Base-by-base conservation (phyloP, 2,888 invertebrate genomes). In the Emesis castigata region DNA sequence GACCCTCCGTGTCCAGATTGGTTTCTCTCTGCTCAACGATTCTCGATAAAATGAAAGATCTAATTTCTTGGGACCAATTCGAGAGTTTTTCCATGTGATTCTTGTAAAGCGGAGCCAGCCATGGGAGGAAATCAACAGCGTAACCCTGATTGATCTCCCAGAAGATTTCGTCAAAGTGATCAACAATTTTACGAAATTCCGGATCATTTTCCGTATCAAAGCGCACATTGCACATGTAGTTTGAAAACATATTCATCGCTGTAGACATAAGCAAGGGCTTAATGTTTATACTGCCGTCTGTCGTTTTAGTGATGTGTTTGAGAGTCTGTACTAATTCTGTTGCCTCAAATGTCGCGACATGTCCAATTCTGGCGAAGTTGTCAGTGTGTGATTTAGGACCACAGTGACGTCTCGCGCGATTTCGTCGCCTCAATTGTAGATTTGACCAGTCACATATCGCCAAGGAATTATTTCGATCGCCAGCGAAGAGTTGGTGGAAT, bases 141-240 rank as follows among this genome's bases (percentile, higher is more conserved):
- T 98, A 98, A 0, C 98, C 98, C 88, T 98, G 98, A 91, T 98
- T 99, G 82, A 99, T 98, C 90, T 98, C 98, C 97, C 98, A 98
- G 93, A 99, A 99, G 69, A 99, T 98, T 86, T 98, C 97, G 87
- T 98, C 98, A 90, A 98, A 98, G 75, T 96, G 96, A 26, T 97
- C 94, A 0, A 98, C 98, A 6, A 97, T 96, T 75, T 95, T 94
- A 66, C 95, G 94, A 93, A 98, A 98, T 18, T 97, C 97, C 0
- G 88, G 75, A 84, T 98, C 98, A 0, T 83, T 89, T 14, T 97
- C 95, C 73, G 97, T 96, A 56, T 97, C 96, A 88, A 98, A 98
- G 1, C 97, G 95, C 0, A 96, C 96, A n/a, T 97, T 98, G 92
- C 98, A 98, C 98, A 99, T 98, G 93, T 98, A 98, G 82, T 97